Evolutionary conservation across 2,797 vertebrate species (phyloP), one percentile per base, ranked within the genome.

Genomic region (Denticeps clupeoides): DNA sequence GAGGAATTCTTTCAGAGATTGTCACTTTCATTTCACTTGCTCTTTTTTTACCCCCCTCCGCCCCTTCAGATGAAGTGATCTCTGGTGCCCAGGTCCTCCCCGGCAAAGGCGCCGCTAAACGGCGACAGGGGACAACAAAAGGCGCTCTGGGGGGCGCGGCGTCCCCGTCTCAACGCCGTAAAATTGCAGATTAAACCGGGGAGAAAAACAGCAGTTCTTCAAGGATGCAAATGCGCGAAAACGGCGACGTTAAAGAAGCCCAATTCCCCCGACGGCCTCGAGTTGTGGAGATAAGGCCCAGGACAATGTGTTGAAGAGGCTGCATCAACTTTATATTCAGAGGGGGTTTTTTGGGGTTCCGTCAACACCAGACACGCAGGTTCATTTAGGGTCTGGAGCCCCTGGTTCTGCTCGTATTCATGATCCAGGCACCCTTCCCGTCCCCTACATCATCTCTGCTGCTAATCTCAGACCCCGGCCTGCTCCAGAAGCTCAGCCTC

Each of bases 11-110:
- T 75, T 76, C 76, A 69, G 74, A 71, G 68, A 70, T 67, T 82
- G 80, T 84, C 80, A 79, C 69, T 76, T 78, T 63, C 70, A 80
- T 81, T 83, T 82, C 76, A 74, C 69, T 75, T 77, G 73, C 69
- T 72, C 78, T 78, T 80, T 77, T 75, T 69, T n/a, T n/a, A n/a
- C n/a, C n/a, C n/a, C n/a, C n/a, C n/a, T n/a, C 60, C 60, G 62
- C 53, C 51, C 47, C 58, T 49, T 50, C 63, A 66, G 59, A 73
- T 46, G 66, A 72, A 74, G 67, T 26, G 61, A 62, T 59, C 68
- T 61, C 69, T 63, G 68, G 60, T 66, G 66, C 46, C 45, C 58
- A 52, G 49, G 59, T 63, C 53, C 59, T 45, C 51, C 40, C 45
- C 5, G 19, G 23, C 38, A 55, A 59, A 62, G n/a, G 71, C 62